These are phyloP conservation scores for Hydrolagus affinis DNA, from an alignment of 2,113 vertebrate genomes.

Conservation along the genomic window DNA sequence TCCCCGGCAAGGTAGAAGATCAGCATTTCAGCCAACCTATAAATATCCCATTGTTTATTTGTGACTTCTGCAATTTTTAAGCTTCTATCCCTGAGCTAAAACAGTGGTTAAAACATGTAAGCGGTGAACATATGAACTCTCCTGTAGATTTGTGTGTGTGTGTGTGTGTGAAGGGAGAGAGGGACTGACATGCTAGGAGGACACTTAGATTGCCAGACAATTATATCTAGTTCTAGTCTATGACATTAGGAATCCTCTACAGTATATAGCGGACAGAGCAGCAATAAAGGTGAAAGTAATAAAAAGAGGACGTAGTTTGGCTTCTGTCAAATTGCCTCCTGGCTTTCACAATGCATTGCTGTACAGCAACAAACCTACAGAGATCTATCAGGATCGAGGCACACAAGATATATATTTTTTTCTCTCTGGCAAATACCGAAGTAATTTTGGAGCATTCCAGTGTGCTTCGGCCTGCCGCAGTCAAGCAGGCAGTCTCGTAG, in stretches of 20 bases:
- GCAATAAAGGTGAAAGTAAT: neutral
- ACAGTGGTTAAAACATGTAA: neutral
- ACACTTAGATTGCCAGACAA: neutral
- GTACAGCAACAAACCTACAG: neutral
- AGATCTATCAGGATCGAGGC: constrained; percentile 10
- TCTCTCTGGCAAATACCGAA: neutral
- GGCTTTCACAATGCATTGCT: neutral
- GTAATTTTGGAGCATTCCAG: neutral
- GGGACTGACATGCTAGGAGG: neutral
- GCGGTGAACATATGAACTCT: neutral
- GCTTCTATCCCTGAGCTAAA: no score
- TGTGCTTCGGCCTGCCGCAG: neutral
- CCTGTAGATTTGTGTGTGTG: neutral
- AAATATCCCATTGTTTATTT: no score
- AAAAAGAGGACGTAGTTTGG: neutral
- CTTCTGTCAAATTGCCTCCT: neutral
- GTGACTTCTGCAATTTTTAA: no score
- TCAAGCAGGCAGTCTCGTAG: neutral
- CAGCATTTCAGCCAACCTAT: neutral
- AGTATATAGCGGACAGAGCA: neutral
- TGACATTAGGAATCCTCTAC: neutral
- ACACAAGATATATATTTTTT: constrained; percentile 9
- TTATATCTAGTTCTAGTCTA: neutral
- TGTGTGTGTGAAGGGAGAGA: neutral
- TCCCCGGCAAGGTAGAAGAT: neutral